phyloP scores from a whole-genome alignment of 2,888 invertebrate genomes.

The Choristoneura rosaceana region DNA sequence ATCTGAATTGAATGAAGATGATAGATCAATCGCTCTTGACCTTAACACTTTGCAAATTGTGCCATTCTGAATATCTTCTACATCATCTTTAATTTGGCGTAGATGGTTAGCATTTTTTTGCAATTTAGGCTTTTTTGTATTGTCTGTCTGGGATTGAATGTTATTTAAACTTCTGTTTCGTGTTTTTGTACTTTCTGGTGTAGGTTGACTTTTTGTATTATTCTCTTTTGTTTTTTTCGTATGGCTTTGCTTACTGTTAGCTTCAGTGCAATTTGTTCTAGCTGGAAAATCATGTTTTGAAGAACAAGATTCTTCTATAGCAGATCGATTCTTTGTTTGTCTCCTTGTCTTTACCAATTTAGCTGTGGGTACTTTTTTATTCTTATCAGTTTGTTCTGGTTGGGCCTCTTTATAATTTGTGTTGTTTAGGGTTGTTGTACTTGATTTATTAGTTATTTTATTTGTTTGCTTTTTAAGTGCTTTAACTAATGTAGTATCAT shows the following conservation, averaged over 20 bases:
- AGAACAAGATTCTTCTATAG: background rate
- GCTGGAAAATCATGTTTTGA: background rate
- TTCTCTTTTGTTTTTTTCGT: slow-evolving; percentile 14
- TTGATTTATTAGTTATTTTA: background rate
- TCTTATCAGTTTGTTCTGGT: background rate
- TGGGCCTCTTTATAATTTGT: background rate
- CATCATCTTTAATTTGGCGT: slow-evolving; percentile 1
- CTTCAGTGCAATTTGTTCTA: background rate
- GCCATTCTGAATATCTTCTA: background rate
- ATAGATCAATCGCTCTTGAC: slow-evolving; percentile 28
- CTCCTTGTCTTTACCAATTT: slow-evolving; percentile 15
- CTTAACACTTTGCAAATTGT: slow-evolving; percentile 31
- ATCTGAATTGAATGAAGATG: slow-evolving; percentile 39
- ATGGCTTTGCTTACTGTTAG: background rate
- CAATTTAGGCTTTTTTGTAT: background rate
- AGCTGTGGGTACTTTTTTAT: slow-evolving; percentile 4
- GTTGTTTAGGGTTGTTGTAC: slow-evolving; percentile 4
- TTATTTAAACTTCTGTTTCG: slow-evolving; percentile 21
- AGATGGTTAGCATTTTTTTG: background rate
- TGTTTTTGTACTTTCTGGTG: slow-evolving; percentile 6
- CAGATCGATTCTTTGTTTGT: slow-evolving; percentile 12
- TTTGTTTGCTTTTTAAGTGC: slow-evolving; percentile 9
- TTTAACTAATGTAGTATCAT: background rate
- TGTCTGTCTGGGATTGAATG: slow-evolving; percentile 1
- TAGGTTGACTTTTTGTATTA: background rate